These are phyloP conservation scores for Myoxocephalus aenaeus DNA, from an alignment of 2,797 vertebrate species.

Conservation along the genomic window DNA sequence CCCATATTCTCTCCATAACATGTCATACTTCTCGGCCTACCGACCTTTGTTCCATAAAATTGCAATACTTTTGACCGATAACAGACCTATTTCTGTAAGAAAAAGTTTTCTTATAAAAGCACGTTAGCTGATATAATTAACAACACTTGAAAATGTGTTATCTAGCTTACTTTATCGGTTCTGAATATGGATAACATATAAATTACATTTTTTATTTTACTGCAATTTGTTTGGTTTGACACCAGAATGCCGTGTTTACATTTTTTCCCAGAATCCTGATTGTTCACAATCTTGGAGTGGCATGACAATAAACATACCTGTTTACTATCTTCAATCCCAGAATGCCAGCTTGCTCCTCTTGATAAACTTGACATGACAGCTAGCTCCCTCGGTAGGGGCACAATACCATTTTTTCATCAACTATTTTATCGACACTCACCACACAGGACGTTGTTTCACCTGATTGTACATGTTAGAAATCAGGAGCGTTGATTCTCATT, in stretches of 20 bases:
- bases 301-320: background rate
- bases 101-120: background rate
- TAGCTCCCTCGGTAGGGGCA: background rate
- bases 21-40: no score
- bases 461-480: background rate
- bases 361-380: no score
- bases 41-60: background rate
- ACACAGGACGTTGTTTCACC: background rate
- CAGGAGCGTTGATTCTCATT: no score
- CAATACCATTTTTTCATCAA: background rate
- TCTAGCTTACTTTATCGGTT: background rate
- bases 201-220: background rate
- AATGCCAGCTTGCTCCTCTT: background rate
- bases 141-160: background rate
- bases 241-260: background rate
- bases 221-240: background rate
- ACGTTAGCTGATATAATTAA: background rate
- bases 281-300: background rate
- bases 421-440: background rate
- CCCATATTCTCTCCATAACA: no score
- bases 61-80: no score
- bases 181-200: background rate
- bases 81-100: background rate
- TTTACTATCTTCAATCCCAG: background rate
- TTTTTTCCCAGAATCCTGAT: background rate